phyloP scores from a whole-genome alignment of 2,797 vertebrate species.

The Chanos chanos region DNA sequence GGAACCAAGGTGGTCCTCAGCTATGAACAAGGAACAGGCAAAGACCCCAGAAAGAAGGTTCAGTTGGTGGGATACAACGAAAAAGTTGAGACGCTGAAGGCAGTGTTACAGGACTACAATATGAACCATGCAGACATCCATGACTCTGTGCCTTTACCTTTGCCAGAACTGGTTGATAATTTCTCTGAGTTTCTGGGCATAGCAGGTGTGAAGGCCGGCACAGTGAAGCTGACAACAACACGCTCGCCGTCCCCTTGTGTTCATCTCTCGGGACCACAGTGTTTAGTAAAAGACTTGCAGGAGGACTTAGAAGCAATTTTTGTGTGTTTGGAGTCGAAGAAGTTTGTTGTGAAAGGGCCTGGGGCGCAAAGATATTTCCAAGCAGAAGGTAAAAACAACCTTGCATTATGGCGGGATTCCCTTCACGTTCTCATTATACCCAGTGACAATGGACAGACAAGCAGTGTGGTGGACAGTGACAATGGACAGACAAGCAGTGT shows the following conservation, averaged over 20 bases:
- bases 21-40: constrained; percentile 21
- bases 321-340: constrained; percentile 27
- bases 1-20: constrained; percentile 39
- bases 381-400: constrained; percentile 34
- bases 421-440: constrained; percentile 47
- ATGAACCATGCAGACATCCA: constrained; percentile 34
- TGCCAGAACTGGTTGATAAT: constrained; percentile 47
- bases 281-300: constrained; percentile 34
- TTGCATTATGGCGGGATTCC: constrained; percentile 40
- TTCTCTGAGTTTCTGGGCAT: constrained; percentile 46
- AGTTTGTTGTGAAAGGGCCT: constrained; percentile 44
- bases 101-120: constrained; percentile 44
- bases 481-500: not conserved
- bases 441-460: not conserved
- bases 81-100: constrained; percentile 48
- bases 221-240: constrained; percentile 33
- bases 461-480: not conserved
- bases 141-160: constrained; percentile 33
- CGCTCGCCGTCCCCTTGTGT: constrained; percentile 38
- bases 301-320: constrained; percentile 29
- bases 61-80: constrained; percentile 54
- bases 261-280: constrained; percentile 48
- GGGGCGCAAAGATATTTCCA: constrained; percentile 52
- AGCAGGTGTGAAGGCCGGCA: constrained; percentile 22
- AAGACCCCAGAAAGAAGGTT: constrained; percentile 12